Evolutionary conservation across 35 echinoderm and acorn worm species (phyloP).

Genomic region (Holothuria glaberrima): DNA sequence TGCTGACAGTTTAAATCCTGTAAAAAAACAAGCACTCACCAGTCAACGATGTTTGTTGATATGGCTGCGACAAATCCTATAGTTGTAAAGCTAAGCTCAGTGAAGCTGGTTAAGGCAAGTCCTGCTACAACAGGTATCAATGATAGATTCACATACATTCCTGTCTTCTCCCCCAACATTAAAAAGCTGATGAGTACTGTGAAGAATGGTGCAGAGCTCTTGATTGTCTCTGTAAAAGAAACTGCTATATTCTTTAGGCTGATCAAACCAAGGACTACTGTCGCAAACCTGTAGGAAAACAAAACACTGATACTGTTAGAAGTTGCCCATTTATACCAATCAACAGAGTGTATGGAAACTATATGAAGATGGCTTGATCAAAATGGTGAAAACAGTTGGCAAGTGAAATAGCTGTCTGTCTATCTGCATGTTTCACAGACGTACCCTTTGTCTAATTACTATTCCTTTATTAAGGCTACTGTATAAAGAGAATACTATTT

Average conservation of each 20-base stretch:
- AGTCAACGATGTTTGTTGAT: constrained; percentile 96
- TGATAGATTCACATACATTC: constrained; percentile 85
- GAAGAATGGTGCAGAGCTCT: constrained; percentile 95
- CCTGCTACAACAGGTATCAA: constrained; percentile 89
- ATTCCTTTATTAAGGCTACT: no score
- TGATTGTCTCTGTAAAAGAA: constrained; percentile 98
- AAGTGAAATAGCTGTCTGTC: no score
- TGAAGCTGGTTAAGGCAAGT: constrained; percentile 90
- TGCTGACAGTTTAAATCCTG: no score
- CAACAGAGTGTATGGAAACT: background rate
- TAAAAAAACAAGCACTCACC: constrained; percentile 76
- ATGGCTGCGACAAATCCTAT: constrained; percentile 93
- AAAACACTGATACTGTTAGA: background rate
- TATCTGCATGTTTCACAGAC: no score
- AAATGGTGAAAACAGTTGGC: no score
- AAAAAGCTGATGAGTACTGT: constrained; percentile 84
- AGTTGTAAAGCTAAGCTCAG: constrained; percentile 91
- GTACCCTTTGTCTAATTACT: no score
- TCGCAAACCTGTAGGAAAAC: constrained; percentile 71
- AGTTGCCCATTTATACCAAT: no score
- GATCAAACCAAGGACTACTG: constrained; percentile 88
- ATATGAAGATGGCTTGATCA: no score
- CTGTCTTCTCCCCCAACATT: constrained; percentile 84
- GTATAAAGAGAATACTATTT: no score
- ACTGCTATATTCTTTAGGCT: constrained; percentile 95